These are phyloP conservation scores for Gadopsis bispinosus DNA, from an alignment of 2,797 vertebrate genomes.

Conservation along the genomic window DNA sequence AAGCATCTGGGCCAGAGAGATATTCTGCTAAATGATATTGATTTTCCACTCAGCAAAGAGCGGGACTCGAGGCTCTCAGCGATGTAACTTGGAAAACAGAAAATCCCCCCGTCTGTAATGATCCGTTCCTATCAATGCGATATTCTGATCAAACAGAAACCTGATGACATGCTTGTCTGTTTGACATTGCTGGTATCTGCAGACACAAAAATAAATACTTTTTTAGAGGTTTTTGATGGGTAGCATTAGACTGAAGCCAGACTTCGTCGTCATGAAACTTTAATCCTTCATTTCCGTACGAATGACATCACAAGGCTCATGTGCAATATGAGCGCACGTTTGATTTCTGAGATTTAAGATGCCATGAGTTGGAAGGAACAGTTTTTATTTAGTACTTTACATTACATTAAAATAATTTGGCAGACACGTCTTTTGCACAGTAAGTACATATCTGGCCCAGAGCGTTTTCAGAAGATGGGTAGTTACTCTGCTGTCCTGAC, in stretches of 20 bases:
- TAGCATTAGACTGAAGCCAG: background rate
- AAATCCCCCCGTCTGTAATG: conserved; percentile 2
- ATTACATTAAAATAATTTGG: background rate
- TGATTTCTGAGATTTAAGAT: background rate
- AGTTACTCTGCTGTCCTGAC: background rate
- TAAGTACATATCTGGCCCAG: background rate
- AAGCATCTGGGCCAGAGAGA: conserved; percentile 42
- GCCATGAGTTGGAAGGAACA: background rate
- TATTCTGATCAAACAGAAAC: conserved; percentile 9
- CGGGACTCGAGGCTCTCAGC: conserved; percentile 18
- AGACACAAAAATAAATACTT: background rate
- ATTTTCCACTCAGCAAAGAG: conserved; percentile 66
- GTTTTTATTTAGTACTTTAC: background rate
- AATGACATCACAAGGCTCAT: background rate
- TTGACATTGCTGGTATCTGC: background rate
- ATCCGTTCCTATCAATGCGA: background rate
- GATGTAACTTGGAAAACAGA: conserved; percentile 36
- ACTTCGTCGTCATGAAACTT: background rate
- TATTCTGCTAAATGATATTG: conserved; percentile 73
- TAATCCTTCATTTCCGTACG: background rate
- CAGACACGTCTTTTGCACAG: background rate
- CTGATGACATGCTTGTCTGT: background rate
- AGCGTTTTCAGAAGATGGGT: background rate
- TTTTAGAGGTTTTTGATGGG: background rate
- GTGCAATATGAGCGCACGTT: background rate